A percentile compares a stretch with the other conserved stretches of the same genome.
Evolutionary conservation across 2,113 vertebrate species (phyloP).

Genomic region (Saccopteryx bilineata): DNA sequence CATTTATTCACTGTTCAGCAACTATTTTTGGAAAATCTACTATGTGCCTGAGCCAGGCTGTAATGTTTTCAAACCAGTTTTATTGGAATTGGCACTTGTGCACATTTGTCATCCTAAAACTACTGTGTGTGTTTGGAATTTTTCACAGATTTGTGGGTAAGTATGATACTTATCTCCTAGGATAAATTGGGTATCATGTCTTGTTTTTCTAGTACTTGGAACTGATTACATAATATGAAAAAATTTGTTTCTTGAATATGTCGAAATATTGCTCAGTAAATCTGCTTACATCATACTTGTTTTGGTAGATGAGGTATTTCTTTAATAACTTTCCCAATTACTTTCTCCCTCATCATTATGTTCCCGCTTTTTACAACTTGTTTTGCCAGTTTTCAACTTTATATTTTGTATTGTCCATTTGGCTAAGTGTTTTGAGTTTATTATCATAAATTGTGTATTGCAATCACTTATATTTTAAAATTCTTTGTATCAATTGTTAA

Average conservation of each 20-base stretch:
- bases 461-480: slow-evolving; percentile 29
- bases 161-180: not conserved
- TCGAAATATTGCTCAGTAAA: not conserved
- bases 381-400: not conserved
- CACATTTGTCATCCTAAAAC: not conserved
- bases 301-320: not conserved
- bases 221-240: not conserved
- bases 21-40: not conserved
- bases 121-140: not conserved
- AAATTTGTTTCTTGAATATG: not conserved
- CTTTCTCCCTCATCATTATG: not conserved
- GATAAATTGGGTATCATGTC: not conserved
- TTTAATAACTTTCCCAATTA: not conserved
- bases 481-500: not conserved
- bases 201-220: slow-evolving; percentile 19
- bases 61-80: not conserved
- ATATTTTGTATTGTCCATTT: not conserved
- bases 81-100: not conserved
- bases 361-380: not conserved
- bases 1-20: not conserved
- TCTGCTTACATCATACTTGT: not conserved
- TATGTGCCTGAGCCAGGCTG: not conserved
- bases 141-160: not conserved
- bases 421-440: slow-evolving; percentile 11
- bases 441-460: not conserved